These are phyloP conservation scores for Nycteola revayana DNA, from an alignment of 2,888 invertebrate species.

Conservation along the genomic window DNA sequence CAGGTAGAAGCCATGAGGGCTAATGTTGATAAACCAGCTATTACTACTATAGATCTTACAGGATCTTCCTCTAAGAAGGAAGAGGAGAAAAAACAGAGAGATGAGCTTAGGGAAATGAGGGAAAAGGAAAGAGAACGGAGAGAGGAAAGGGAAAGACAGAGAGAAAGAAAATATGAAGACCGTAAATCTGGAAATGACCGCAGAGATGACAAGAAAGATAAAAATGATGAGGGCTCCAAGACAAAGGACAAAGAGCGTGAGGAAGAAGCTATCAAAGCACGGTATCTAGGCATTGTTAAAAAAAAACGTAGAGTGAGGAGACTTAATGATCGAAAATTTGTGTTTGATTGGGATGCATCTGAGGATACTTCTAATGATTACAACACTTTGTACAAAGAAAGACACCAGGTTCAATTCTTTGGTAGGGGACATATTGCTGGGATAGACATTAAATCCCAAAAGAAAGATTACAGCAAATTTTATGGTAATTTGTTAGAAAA, in stretches of 20 bases:
- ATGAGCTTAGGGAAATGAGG: constrained; percentile 47
- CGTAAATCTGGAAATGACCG: constrained; percentile 77
- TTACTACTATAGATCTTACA: constrained; percentile 71
- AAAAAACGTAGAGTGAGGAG: constrained; percentile 95
- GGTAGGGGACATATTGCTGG: constrained; percentile 99
- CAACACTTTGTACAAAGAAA: constrained; percentile 97
- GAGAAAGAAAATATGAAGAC: constrained; percentile 75
- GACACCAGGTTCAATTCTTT: constrained; percentile 98
- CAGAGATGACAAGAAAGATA: constrained; percentile 68
- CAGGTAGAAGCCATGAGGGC: constrained; percentile 92
- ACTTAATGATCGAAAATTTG: constrained; percentile 99
- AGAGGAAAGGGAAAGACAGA: constrained; percentile 82
- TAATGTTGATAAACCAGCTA: constrained; percentile 76
- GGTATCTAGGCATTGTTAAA: constrained; percentile 96
- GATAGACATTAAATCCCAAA: constrained; percentile 98
- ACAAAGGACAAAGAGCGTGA: constrained; percentile 95
- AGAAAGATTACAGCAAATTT: constrained; percentile 97
- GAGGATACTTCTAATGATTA: constrained; percentile 99
- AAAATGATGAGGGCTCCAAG: constrained; percentile 77
- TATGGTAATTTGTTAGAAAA: constrained; percentile 98
- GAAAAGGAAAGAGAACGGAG: constrained; percentile 78
- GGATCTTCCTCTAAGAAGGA: constrained; percentile 75
- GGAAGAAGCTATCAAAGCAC: constrained; percentile 96
- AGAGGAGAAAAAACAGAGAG: constrained; percentile 63
- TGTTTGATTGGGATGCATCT: constrained; percentile 99